These are phyloP conservation scores for Orthonyx spaldingii DNA, from an alignment of 2,113 vertebrate species.

Conservation along the genomic window DNA sequence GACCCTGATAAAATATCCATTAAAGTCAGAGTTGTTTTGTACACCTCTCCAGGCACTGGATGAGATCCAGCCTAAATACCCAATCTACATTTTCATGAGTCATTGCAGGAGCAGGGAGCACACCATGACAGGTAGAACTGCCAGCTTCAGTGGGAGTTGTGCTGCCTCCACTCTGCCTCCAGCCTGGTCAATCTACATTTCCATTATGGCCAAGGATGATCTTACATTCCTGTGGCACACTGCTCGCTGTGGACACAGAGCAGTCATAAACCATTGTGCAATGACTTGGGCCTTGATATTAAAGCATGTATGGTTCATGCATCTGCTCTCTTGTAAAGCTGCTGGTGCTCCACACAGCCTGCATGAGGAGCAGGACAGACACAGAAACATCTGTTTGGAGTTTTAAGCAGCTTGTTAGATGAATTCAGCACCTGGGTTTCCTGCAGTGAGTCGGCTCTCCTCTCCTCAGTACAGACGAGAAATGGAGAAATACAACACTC, in stretches of 20 bases:
- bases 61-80: neutral
- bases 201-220: neutral
- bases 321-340: conserved; percentile 38
- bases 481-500: neutral
- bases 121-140: neutral
- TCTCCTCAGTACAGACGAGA: neutral
- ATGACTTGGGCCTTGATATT: neutral
- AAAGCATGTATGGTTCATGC: neutral
- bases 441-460: neutral
- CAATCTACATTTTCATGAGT: conserved; percentile 32
- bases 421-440: conserved; percentile 42
- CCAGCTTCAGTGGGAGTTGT: neutral
- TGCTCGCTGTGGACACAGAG: neutral
- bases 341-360: conserved; percentile 44
- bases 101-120: neutral
- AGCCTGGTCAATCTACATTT: neutral
- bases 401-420: conserved; percentile 62
- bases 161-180: neutral
- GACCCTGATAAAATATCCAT: neutral
- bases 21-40: neutral
- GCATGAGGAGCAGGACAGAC: conserved; percentile 48
- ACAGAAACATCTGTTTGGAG: conserved; percentile 57
- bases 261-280: neutral
- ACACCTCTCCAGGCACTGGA: neutral
- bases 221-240: neutral